Percentiles rank a stretch among this genome's conserved stretches.
phyloP scores from a whole-genome alignment of 1,140 invertebrate genomes.

The Drosophila seguyi region DNA sequence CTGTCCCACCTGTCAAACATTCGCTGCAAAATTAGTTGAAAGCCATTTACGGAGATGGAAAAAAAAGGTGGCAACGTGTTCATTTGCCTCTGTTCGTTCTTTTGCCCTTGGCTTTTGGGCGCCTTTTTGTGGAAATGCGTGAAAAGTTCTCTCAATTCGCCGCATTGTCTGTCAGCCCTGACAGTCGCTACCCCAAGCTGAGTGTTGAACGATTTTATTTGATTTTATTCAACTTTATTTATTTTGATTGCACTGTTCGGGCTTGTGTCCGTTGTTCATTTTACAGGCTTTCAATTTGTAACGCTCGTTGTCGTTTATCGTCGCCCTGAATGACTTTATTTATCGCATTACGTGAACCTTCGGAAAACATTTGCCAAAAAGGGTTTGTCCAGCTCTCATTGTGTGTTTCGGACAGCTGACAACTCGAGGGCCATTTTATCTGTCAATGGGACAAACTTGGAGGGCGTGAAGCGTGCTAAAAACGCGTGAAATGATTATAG shows the following conservation, averaged over 20 bases:
- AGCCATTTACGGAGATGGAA: slow-evolving; percentile 54
- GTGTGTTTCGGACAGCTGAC: slow-evolving; percentile 39
- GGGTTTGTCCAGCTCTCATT: slow-evolving; percentile 37
- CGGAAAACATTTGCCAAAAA: slow-evolving; percentile 49
- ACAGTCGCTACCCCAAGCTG: slow-evolving; percentile 18
- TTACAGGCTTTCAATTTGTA: slow-evolving; percentile 70
- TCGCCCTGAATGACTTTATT: slow-evolving; percentile 66
- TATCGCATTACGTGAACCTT: slow-evolving; percentile 53
- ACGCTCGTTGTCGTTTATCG: slow-evolving; percentile 45
- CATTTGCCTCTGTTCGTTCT: slow-evolving; percentile 22
- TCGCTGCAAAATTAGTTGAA: slow-evolving; percentile 71
- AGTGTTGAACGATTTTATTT: slow-evolving; percentile 73
- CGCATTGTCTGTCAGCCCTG: slow-evolving; percentile 67
- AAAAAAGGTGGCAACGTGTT: slow-evolving; percentile 27
- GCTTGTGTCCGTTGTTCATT: slow-evolving; percentile 52
- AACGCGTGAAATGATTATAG: slow-evolving; percentile 55
- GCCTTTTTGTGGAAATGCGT: slow-evolving; percentile 45
- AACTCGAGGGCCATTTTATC: slow-evolving; percentile 37
- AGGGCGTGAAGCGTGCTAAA: slow-evolving; percentile 45
- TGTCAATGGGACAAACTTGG: slow-evolving; percentile 15
- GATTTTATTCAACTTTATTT: slow-evolving; percentile 56
- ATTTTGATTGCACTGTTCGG: slow-evolving; percentile 69
- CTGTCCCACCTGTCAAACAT: slow-evolving; percentile 59
- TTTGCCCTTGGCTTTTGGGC: slow-evolving; percentile 18
- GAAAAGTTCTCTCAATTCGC: slow-evolving; percentile 64